phyloP scores from a whole-genome alignment of 2,113 vertebrate genomes.

The Eulemur rufifrons region DNA sequence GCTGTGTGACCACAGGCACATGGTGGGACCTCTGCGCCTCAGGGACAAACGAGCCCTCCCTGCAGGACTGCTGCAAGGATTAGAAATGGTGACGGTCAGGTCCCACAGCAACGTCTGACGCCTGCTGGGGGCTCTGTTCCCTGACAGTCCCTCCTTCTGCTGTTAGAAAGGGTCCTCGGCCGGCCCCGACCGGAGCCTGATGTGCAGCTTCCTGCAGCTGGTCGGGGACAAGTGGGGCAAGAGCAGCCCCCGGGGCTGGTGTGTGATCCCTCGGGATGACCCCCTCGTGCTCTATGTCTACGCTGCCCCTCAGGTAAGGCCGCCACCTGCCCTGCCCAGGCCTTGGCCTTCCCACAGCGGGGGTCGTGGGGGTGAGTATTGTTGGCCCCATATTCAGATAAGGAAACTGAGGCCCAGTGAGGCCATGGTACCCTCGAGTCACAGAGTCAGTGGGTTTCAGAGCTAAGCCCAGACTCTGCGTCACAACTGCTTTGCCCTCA shows the following conservation, averaged over 20 bases:
- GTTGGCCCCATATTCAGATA: not conserved
- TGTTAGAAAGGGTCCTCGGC: conserved; percentile 81
- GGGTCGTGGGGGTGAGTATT: accelerated
- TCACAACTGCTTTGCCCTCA: not conserved
- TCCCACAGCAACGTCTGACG: not conserved
- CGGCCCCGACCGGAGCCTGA: conserved; percentile 74
- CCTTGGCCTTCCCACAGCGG: accelerated
- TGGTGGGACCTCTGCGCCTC: not conserved
- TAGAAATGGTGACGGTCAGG: not conserved
- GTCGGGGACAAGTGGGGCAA: conserved; percentile 80
- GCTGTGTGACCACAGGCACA: not conserved
- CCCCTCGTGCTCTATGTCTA: conserved; percentile 86
- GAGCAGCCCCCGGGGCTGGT: conserved; percentile 80
- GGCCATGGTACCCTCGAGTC: not conserved
- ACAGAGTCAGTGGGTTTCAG: not conserved
- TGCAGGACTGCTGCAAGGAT: too few relatives aligned
- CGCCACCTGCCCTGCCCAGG: not conserved
- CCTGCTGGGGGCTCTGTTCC: not conserved
- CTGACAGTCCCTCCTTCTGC: not conserved
- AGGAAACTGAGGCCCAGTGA: not conserved
- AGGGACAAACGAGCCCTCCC: not conserved
- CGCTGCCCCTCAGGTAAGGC: conserved; percentile 85
- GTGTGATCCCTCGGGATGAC: conserved; percentile 83
- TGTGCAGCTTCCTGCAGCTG: conserved; percentile 87
- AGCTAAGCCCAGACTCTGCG: not conserved